phyloP scores from a whole-genome alignment of 2,113 vertebrate genomes.

The Hypanus sabinus region DNA sequence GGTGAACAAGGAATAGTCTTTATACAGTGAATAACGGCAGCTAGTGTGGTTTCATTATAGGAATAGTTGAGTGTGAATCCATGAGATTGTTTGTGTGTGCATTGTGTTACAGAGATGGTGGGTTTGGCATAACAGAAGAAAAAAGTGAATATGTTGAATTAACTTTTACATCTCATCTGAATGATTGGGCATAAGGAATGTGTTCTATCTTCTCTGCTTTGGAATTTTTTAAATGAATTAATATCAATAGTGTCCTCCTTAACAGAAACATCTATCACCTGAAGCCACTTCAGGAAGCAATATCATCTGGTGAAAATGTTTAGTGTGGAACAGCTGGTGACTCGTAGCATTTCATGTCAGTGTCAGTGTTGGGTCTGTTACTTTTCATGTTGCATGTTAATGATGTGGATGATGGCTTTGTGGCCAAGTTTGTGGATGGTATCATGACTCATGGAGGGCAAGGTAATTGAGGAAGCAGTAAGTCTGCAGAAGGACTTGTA shows the following conservation, averaged over 20 bases:
- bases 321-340: neutral
- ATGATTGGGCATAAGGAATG: neutral
- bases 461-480: too few species aligned
- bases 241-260: neutral
- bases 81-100: neutral
- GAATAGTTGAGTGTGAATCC: neutral
- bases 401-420: too few species aligned
- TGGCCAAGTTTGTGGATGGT: too few species aligned
- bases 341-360: too few species aligned
- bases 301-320: neutral
- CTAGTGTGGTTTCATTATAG: neutral
- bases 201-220: neutral
- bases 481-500: too few species aligned
- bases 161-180: neutral
- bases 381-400: too few species aligned
- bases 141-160: neutral
- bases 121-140: neutral
- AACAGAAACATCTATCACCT: neutral
- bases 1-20: neutral
- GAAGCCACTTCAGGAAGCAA: neutral
- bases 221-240: neutral
- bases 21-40: neutral
- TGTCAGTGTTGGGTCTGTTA: too few species aligned
- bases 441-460: too few species aligned
- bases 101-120: neutral